Percentiles rank a stretch among this genome's conserved stretches.
Conservation (phyloP, 2,888 invertebrate genomes). For the Eilema caniola region DNA sequence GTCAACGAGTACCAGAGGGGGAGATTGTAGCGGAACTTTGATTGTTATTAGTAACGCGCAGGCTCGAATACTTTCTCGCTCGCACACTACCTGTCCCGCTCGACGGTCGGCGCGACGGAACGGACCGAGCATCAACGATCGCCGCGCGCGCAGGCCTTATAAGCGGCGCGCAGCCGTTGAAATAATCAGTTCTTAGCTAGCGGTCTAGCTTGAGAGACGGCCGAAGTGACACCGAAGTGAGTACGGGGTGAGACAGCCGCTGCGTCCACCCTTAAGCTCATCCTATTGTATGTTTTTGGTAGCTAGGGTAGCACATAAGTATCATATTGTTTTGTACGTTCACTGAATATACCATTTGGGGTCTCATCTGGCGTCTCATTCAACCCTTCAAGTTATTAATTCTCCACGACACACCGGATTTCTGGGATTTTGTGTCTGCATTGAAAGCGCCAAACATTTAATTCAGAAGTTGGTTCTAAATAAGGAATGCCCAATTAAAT, state of each 20-base stretch:
- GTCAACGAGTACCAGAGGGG: conserved; percentile 21
- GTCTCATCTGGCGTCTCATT: too few relatives aligned
- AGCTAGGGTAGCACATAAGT: too few relatives aligned
- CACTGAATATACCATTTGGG: too few relatives aligned
- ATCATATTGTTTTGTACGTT: too few relatives aligned
- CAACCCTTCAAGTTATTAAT: not conserved
- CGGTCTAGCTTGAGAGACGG: too few relatives aligned
- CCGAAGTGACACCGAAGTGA: too few relatives aligned
- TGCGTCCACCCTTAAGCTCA: too few relatives aligned
- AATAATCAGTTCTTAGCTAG: too few relatives aligned
- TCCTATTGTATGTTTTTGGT: too few relatives aligned
- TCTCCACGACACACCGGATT: conserved; percentile 2
- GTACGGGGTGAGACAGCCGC: too few relatives aligned
- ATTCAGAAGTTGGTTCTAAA: conserved; percentile 13
- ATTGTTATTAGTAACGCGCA: not conserved
- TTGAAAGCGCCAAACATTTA: conserved; percentile 16
- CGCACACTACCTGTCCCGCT: too few relatives aligned
- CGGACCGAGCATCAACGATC: not conserved
- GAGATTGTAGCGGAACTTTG: conserved; percentile 14
- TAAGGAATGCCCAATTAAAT: conserved; percentile 6
- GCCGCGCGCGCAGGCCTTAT: not conserved
- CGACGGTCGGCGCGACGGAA: not conserved
- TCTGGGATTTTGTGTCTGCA: conserved; percentile 12
- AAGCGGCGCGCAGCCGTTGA: not conserved
- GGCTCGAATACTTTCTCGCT: too few relatives aligned